Evolutionary conservation across 2,797 vertebrate genomes (phyloP).

Genomic region (Chaenodraco wilsoni): DNA sequence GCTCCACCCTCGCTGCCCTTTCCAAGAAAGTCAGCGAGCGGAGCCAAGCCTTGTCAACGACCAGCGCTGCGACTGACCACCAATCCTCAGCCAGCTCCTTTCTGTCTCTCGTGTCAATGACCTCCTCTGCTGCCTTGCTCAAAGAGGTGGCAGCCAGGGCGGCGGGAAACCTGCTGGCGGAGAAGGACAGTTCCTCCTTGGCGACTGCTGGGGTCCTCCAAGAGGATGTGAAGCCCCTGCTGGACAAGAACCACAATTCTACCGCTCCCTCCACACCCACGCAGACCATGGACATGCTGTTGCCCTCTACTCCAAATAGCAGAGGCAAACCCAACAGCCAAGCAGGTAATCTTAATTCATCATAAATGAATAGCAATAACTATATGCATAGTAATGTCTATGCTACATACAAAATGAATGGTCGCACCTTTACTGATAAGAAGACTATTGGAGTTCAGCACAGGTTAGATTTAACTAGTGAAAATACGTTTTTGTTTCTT

Average conservation of each 20-base stretch:
- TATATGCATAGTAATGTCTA: not conserved
- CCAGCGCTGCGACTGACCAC: conserved; percentile 84
- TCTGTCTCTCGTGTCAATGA: conserved; percentile 97
- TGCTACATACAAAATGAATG: conserved; percentile 3
- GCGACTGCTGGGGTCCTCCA: conserved; percentile 70
- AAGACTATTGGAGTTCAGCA: not conserved
- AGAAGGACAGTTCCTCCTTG: conserved; percentile 87
- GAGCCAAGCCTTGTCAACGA: conserved; percentile 83
- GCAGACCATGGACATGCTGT: conserved; percentile 91
- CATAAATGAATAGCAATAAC: not conserved
- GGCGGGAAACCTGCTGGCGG: conserved; percentile 93
- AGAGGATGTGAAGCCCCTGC: conserved; percentile 91
- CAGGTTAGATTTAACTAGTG: not conserved
- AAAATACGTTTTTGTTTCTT: conserved; percentile 4
- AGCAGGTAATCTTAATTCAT: conserved; percentile 85
- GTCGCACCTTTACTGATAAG: not conserved
- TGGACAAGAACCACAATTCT: conserved; percentile 94
- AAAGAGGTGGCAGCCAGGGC: conserved; percentile 99
- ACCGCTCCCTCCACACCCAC: conserved; percentile 87
- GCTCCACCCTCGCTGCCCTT: conserved; percentile 97
- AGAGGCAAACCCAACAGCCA: conserved; percentile 91
- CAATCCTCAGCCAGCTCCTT: conserved; percentile 92
- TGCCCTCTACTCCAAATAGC: conserved; percentile 93
- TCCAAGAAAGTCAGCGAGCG: conserved; percentile 99
- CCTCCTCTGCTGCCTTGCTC: conserved; percentile 97